A percentile compares a stretch with the other conserved stretches of the same genome.
Conservation (phyloP, 2,113 vertebrate genomes). For the Oryzias curvinotus region DNA sequence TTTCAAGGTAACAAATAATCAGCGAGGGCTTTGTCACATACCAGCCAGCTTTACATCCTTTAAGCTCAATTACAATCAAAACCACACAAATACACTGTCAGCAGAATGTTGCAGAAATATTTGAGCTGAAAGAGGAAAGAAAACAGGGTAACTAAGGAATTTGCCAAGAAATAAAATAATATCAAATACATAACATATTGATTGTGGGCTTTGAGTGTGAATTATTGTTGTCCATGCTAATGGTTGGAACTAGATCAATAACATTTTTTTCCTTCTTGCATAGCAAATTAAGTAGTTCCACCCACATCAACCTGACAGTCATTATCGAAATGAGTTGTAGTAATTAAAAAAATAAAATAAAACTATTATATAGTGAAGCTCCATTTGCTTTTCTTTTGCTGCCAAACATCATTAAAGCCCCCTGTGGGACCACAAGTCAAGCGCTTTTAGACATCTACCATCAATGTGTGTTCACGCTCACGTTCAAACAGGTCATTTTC, state of each 20-base stretch:
- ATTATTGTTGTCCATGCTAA: slow-evolving; percentile 51
- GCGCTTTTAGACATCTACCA: slow-evolving; percentile 15
- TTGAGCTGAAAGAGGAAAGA: slow-evolving; percentile 13
- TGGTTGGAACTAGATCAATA: slow-evolving; percentile 63
- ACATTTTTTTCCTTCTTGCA: slow-evolving; percentile 49
- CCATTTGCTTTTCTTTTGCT: slow-evolving; percentile 30
- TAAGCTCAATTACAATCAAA: slow-evolving; percentile 56
- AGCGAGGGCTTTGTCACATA: slow-evolving; percentile 24
- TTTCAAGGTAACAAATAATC: slow-evolving; percentile 51
- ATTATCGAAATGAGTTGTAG: slow-evolving; percentile 60
- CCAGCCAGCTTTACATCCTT: slow-evolving; percentile 34
- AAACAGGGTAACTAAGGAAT: slow-evolving; percentile 39
- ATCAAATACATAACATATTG: slow-evolving; percentile 69
- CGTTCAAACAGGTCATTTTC: slow-evolving; percentile 7
- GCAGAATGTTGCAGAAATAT: slow-evolving; percentile 33
- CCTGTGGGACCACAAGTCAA: background rate
- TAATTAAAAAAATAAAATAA: slow-evolving; percentile 48
- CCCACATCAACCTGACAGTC: slow-evolving; percentile 44
- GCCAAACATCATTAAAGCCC: slow-evolving; percentile 11
- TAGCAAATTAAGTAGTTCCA: slow-evolving; percentile 62
- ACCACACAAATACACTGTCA: slow-evolving; percentile 50
- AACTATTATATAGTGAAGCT: slow-evolving; percentile 33
- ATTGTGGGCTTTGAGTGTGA: slow-evolving; percentile 65
- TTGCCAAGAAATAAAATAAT: slow-evolving; percentile 64
- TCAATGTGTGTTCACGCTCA: slow-evolving; percentile 16